phyloP scores from a whole-genome alignment of 2,888 invertebrate species.

The Microchrysa polita region DNA sequence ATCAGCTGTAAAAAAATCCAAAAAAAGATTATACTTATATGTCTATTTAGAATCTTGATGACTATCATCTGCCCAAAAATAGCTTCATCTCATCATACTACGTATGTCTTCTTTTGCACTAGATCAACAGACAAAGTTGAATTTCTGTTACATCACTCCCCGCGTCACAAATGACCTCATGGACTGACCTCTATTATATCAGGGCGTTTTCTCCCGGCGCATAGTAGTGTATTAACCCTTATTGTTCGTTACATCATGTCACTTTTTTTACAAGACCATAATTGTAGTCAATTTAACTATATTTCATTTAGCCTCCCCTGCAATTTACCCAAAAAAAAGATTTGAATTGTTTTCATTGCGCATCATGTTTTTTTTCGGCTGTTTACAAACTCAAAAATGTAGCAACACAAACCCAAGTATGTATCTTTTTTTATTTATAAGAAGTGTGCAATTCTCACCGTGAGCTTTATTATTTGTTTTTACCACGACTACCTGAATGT shows the following conservation, averaged over 20 bases:
- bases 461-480: slow-evolving; percentile 15
- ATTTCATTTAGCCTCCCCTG: slow-evolving; percentile 17
- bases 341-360: not conserved
- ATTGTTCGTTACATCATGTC: not conserved
- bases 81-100: too few species aligned
- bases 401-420: slow-evolving; percentile 23
- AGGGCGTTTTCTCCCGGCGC: too few species aligned
- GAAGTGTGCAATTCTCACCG: slow-evolving; percentile 8
- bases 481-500: slow-evolving; percentile 21
- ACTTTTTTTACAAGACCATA: not conserved
- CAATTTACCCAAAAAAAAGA: slow-evolving; percentile 20
- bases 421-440: slow-evolving; percentile 14
- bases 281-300: not conserved
- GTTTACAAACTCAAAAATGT: slow-evolving; percentile 38
- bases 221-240: not conserved
- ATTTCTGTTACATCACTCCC: too few species aligned
- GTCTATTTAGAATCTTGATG: too few species aligned
- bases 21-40: too few species aligned
- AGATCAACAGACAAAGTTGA: too few species aligned
- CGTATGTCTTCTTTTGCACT: too few species aligned
- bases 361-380: slow-evolving; percentile 5
- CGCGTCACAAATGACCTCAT: too few species aligned
- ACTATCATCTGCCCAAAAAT: too few species aligned
- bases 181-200: too few species aligned
- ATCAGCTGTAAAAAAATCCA: too few species aligned